Conservation (phyloP, 2,797 vertebrate genomes). For the Liparis tanakae region DNA sequence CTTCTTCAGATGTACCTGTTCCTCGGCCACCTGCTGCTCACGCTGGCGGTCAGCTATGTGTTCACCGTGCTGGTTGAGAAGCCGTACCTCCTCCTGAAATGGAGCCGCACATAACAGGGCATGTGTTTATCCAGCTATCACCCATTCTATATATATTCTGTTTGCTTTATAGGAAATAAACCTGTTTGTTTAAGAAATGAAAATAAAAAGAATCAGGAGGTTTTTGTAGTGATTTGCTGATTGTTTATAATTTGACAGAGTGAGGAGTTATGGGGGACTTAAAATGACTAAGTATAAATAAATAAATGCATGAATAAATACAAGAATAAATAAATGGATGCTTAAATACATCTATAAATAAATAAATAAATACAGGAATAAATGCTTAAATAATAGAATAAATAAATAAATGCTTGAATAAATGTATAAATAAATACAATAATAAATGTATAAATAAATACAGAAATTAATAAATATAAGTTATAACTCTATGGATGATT, state of each 20-base stretch:
- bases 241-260: not conserved
- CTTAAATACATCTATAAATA: no score
- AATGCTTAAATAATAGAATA: no score
- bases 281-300: no score
- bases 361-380: no score
- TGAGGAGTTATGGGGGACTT: no score
- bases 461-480: no score
- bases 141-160: not conserved
- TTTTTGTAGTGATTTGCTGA: not conserved
- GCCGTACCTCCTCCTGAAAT: constrained; percentile 79
- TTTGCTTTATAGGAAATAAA: constrained; percentile 13
- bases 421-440: no score
- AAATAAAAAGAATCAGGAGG: not conserved
- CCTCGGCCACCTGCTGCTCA: constrained; percentile 82
- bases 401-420: no score
- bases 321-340: no score
- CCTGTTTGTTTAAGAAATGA: not conserved
- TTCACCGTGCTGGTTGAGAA: constrained; percentile 85
- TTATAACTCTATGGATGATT: no score
- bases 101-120: constrained; percentile 41
- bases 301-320: no score
- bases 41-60: constrained; percentile 73
- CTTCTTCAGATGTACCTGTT: constrained; percentile 86
- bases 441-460: no score
- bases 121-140: not conserved